phyloP scores from a whole-genome alignment of 2,797 vertebrate species.

The Lithobates sylvaticus region DNA sequence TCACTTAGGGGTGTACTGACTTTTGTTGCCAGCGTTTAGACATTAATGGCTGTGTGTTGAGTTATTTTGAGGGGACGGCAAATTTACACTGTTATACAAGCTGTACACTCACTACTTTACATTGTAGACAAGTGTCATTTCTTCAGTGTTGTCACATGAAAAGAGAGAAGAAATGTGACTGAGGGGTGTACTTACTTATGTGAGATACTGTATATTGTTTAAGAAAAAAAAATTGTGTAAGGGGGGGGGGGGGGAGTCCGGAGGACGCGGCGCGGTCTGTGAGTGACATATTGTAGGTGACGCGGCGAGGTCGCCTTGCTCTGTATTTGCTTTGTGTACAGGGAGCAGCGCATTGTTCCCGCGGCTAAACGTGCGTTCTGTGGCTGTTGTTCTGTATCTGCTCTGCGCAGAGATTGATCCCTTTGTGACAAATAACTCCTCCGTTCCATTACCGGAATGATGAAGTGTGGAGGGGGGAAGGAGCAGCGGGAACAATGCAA shows the following conservation, averaged over 20 bases:
- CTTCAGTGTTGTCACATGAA: too few species aligned
- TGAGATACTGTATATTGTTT: too few species aligned
- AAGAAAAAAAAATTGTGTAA: too few species aligned
- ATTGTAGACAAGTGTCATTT: too few species aligned
- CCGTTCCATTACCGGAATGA: conserved; percentile 49
- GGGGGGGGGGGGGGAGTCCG: not conserved
- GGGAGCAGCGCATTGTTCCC: not conserved
- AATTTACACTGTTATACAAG: too few species aligned
- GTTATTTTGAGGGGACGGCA: too few species aligned
- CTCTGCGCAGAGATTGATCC: conserved; percentile 26
- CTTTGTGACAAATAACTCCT: conserved; percentile 40
- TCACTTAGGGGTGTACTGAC: too few species aligned
- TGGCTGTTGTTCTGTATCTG: conserved; percentile 15
- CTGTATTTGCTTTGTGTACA: conserved; percentile 1
- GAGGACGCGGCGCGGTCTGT: not conserved
- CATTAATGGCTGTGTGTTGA: too few species aligned
- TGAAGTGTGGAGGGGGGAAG: conserved; percentile 23
- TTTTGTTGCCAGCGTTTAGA: too few species aligned
- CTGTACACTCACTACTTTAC: too few species aligned
- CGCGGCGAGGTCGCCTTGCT: not conserved
- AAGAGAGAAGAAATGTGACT: too few species aligned
- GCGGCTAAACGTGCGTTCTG: conserved; percentile 7
- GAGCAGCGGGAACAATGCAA: conserved; percentile 23
- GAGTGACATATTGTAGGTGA: not conserved
- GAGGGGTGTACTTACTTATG: too few species aligned